These are phyloP conservation scores for Eilema caniola DNA, from an alignment of 2,888 invertebrate species.

Conservation along the genomic window DNA sequence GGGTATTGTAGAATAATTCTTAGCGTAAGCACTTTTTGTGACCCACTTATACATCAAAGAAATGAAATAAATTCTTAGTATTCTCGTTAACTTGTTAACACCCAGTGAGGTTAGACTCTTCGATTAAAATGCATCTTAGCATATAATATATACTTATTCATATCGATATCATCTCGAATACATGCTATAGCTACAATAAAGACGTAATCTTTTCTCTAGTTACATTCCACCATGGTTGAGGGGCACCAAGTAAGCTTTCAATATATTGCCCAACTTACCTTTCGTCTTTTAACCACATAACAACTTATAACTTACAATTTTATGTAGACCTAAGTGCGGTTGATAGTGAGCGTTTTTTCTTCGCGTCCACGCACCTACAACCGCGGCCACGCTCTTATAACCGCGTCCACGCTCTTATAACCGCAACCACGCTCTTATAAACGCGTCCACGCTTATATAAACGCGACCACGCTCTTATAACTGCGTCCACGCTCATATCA, in stretches of 20 bases:
- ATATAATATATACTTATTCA: background rate
- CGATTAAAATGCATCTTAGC: background rate
- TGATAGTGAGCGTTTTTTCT: background rate
- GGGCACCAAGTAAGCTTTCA: constrained; percentile 41
- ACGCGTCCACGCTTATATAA: no score
- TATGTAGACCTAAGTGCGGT: constrained; percentile 4
- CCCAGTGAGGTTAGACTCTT: no score
- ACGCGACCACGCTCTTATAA: no score
- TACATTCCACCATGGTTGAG: constrained; percentile 36
- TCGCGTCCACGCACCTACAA: no score
- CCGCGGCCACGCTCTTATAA: no score
- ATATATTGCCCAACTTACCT: constrained; percentile 25
- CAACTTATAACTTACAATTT: no score
- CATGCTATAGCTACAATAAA: background rate
- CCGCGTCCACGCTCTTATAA: no score
- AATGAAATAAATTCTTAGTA: background rate
- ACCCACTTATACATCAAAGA: background rate
- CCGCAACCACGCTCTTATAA: no score
- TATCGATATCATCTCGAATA: background rate
- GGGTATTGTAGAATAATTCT: background rate
- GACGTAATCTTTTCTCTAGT: constrained; percentile 30
- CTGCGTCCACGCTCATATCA: no score
- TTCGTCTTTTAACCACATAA: constrained; percentile 2
- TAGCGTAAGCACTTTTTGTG: background rate
- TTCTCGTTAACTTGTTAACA: background rate